Base-by-base conservation (phyloP, 2,888 invertebrate species). In the Polydrusus pterygomalis region DNA sequence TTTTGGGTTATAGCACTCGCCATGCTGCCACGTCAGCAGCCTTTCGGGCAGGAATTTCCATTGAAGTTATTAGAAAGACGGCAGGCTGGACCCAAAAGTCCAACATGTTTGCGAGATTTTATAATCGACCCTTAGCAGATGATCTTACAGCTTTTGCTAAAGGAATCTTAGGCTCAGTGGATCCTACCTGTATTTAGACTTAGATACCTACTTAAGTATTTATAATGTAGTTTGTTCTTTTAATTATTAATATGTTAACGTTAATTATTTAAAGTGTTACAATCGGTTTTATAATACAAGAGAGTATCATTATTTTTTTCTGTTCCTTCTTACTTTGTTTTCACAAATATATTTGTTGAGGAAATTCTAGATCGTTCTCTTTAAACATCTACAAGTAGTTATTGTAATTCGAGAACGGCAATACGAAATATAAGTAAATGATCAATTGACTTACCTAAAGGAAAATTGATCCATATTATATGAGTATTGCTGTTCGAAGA, bases 361-460 rank as follows among this genome's bases (percentile, higher is more conserved):
- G 15, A 63, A 70, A 54, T 51, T 70, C 70, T 60, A 70, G 70
- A 70, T 62, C 60, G 11, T 70, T 60, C 17, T 58, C 60, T 47
- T 60, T 60, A 30, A 70, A 70, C 70, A 70, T 70, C 70, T 62
- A 70, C 62, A n/a, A n/a, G n/a, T n/a, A n/a, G n/a, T n/a, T n/a
- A n/a, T n/a, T n/a, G n/a, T n/a, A n/a, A n/a, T n/a, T n/a, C n/a
- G n/a, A n/a, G n/a, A n/a, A n/a, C n/a, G n/a, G n/a, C n/a, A n/a
- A n/a, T n/a, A n/a, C n/a, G n/a, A n/a, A n/a, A n/a, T n/a, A n/a
- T n/a, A n/a, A n/a, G n/a, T n/a, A n/a, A n/a, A n/a, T n/a, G n/a
- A n/a, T n/a, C n/a, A n/a, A n/a, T n/a, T n/a, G n/a, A n/a, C n/a
- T n/a, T n/a, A n/a, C n/a, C n/a, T n/a, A n/a, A n/a, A n/a, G n/a